Evolutionary conservation across 2,797 vertebrate genomes (phyloP).

Genomic region (Neopelma chrysocephalum): DNA sequence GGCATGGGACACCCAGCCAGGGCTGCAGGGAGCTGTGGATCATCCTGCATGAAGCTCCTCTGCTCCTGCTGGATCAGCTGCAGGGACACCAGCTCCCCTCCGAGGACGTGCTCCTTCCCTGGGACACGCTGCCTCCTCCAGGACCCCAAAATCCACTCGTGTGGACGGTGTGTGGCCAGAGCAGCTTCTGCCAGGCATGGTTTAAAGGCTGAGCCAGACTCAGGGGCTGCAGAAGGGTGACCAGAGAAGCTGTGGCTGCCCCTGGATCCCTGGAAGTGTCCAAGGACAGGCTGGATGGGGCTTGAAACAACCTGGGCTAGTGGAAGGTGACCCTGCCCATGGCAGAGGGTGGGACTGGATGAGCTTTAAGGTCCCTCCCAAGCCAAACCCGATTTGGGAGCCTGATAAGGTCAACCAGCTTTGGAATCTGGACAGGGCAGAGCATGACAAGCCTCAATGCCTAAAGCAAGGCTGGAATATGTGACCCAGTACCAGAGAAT

Average conservation of each 20-base stretch:
- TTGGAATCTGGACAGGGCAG: not conserved
- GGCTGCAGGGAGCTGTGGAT: not conserved
- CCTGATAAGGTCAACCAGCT: not conserved
- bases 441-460: not conserved
- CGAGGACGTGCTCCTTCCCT: not conserved
- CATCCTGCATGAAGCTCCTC: not conserved
- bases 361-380: not conserved
- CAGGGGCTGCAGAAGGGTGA: not conserved
- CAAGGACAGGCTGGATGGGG: accelerated
- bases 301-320: not conserved
- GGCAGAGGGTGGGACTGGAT: not conserved
- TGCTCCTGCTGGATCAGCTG: not conserved
- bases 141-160: not conserved
- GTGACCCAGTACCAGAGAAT: not conserved
- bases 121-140: not conserved
- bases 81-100: not conserved
- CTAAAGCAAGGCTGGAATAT: not conserved
- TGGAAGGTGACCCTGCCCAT: not conserved
- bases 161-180: accelerated
- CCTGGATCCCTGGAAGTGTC: not conserved
- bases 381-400: not conserved
- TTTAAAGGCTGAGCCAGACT: not conserved
- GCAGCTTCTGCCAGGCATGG: not conserved
- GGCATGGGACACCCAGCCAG: not conserved
- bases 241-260: not conserved